Evolutionary conservation across 2,797 vertebrate species (phyloP).

Genomic region (Phrynocephalus vlangalii): DNA sequence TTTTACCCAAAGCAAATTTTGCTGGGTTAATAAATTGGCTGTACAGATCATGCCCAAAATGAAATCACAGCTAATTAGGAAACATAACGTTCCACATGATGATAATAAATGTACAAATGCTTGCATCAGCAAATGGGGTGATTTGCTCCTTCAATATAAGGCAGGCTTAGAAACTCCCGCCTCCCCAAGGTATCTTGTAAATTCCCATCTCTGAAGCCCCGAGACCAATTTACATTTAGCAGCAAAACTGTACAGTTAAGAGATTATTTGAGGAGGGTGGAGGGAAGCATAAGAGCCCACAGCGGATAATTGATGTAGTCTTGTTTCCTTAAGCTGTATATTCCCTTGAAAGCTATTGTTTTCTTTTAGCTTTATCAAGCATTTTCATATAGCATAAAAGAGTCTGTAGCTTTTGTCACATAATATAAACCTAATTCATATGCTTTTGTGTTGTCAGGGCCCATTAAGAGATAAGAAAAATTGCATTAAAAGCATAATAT

Average conservation of each 20-base stretch:
- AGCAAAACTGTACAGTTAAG: conserved; percentile 71
- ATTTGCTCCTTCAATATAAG: conserved; percentile 74
- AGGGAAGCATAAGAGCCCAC: conserved; percentile 58
- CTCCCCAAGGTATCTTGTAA: conserved; percentile 45
- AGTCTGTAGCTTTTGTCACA: not conserved
- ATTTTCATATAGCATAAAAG: not conserved
- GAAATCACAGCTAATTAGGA: conserved; percentile 51
- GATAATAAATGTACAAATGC: conserved; percentile 55
- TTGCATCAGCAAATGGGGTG: conserved; percentile 75
- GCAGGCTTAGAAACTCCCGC: conserved; percentile 49
- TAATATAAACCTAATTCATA: not conserved
- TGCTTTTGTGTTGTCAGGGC: not conserved
- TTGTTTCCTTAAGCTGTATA: conserved; percentile 48
- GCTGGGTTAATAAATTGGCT: conserved; percentile 34
- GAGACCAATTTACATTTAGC: conserved; percentile 64
- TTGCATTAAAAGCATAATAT: not conserved
- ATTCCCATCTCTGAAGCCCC: conserved; percentile 55
- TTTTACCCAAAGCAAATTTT: conserved; percentile 43
- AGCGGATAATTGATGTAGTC: conserved; percentile 66
- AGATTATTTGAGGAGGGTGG: conserved; percentile 57
- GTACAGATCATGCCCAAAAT: conserved; percentile 37
- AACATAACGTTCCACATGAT: conserved; percentile 47
- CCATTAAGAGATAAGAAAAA: not conserved
- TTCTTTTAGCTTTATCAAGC: conserved; percentile 35
- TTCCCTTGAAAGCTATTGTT: conserved; percentile 56